Base-by-base conservation (phyloP, 2,888 invertebrate species). In the Lasioglossum lativentre region DNA sequence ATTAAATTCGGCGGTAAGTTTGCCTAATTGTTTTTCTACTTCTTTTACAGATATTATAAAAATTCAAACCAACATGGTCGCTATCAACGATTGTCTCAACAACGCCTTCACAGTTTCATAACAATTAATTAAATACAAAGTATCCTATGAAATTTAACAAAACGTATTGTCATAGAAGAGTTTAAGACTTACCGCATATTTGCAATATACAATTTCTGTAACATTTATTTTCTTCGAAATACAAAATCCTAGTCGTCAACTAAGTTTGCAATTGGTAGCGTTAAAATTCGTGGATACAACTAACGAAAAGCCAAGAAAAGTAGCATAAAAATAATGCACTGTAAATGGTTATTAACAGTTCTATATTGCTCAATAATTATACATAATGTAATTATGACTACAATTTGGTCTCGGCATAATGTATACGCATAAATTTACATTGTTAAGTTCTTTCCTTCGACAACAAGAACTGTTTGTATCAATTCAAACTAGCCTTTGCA, bases 321-420 rank as follows among this genome's bases (percentile, higher is more conserved):
- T n/a, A 23, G 42, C 23, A 4, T 14, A n/a, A 47, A 16, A n/a
- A 47, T 8, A 5, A 47, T 52, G 14, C 19, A 16, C 14, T 10
- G 12, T 19, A 52, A 8, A 27, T n/a, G 16, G 70, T 77, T 77
- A 70, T 77, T 77, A 23, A 52, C 12, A 70, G 23, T 19, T 47
- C 14, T 68, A 40, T 52, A n/a, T 27, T 47, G 14, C 34, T 47
- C 19, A 38, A 70, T 23, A n/a, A 47, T 38, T 14, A 4, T 52
- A 77, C 70, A 70, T 38, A 23, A 23, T 40, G 14, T 70, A 5
- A 40, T 40, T 70, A 40, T n/a, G 4, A 70, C 40, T 40, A 40
- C 40, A 56, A 10, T 1, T 40, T 40, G 0, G 4, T 68, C 19
- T 66, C 2, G 0, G 27, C 59, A 2, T 59, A 27, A 27, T 12